Evolutionary conservation across 2,888 invertebrate genomes (phyloP).

Genomic region (Thecocarcelia acutangulata): DNA sequence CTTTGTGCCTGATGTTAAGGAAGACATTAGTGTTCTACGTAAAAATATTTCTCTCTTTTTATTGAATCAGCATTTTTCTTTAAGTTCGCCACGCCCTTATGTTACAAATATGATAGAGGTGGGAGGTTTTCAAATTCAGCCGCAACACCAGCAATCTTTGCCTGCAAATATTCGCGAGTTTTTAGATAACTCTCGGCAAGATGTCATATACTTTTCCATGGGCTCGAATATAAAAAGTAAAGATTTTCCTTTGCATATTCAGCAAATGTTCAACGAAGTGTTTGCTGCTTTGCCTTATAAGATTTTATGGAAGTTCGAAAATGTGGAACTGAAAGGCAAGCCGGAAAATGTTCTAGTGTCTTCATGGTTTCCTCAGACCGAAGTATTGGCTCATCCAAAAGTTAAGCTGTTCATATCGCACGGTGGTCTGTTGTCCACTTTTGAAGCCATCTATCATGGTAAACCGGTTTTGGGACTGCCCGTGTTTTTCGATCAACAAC

Average conservation of each 20-base stretch:
- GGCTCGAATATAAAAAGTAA: slow-evolving; percentile 79
- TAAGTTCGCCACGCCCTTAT: slow-evolving; percentile 76
- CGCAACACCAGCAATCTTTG: slow-evolving; percentile 71
- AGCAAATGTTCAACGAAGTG: slow-evolving; percentile 70
- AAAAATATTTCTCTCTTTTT: slow-evolving; percentile 75
- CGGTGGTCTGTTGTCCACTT: slow-evolving; percentile 80
- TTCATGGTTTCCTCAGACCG: slow-evolving; percentile 80
- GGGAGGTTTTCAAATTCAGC: slow-evolving; percentile 78
- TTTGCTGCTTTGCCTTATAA: slow-evolving; percentile 71
- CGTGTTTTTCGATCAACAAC: slow-evolving; percentile 81
- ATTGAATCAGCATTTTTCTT: slow-evolving; percentile 77
- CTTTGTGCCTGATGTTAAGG: slow-evolving; percentile 73
- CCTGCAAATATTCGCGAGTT: slow-evolving; percentile 77
- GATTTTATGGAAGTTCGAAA: slow-evolving; percentile 82
- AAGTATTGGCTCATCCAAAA: slow-evolving; percentile 79
- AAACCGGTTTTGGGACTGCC: slow-evolving; percentile 81
- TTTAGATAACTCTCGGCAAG: slow-evolving; percentile 79
- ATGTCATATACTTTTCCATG: slow-evolving; percentile 82
- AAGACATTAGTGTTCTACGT: slow-evolving; percentile 68
- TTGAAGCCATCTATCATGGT: slow-evolving; percentile 79
- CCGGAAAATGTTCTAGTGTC: slow-evolving; percentile 73
- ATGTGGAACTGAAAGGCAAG: slow-evolving; percentile 74
- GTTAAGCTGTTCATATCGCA: slow-evolving; percentile 80
- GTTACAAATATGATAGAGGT: slow-evolving; percentile 80
- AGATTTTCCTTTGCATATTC: slow-evolving; percentile 72